phyloP scores from a whole-genome alignment of 1,140 invertebrate genomes.

The Frieseomelitta varia region DNA sequence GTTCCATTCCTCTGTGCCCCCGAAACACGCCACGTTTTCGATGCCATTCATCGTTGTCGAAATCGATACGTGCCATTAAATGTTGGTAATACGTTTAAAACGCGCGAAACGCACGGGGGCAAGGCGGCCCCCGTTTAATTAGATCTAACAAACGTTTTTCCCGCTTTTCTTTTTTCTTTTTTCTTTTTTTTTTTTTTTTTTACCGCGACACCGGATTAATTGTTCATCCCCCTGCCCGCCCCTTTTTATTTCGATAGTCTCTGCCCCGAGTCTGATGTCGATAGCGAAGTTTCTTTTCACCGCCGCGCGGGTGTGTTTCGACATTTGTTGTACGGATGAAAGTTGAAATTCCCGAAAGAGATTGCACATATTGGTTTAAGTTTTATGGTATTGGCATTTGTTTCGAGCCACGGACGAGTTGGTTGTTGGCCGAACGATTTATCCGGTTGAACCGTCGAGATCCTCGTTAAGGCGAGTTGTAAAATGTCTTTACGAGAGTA shows the following conservation, averaged over 20 bases:
- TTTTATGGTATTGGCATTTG: conserved; percentile 10
- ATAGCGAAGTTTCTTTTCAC: too few species aligned
- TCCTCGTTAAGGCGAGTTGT: neutral
- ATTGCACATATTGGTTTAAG: neutral
- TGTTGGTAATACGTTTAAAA: conserved; percentile 58
- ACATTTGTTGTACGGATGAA: neutral
- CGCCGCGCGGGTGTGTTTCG: too few species aligned
- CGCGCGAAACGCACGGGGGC: conserved; percentile 19
- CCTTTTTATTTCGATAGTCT: neutral
- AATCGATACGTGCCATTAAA: conserved; percentile 66
- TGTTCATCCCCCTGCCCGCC: neutral
- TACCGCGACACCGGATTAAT: neutral
- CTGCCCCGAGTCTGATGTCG: neutral
- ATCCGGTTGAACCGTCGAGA: neutral
- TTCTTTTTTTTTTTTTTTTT: conserved; percentile 16
- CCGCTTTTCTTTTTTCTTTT: neutral
- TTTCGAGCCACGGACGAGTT: neutral
- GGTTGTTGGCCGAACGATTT: too few species aligned
- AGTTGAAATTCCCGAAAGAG: neutral
- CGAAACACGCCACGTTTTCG: conserved; percentile 40
- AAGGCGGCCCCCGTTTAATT: conserved; percentile 43
- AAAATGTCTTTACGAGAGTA: neutral
- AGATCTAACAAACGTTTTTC: conserved; percentile 45
- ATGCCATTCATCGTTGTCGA: conserved; percentile 61
- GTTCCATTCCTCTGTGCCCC: neutral